These are phyloP conservation scores for Elgaria multicarinata DNA, from an alignment of 2,113 vertebrate genomes.

Conservation along the genomic window DNA sequence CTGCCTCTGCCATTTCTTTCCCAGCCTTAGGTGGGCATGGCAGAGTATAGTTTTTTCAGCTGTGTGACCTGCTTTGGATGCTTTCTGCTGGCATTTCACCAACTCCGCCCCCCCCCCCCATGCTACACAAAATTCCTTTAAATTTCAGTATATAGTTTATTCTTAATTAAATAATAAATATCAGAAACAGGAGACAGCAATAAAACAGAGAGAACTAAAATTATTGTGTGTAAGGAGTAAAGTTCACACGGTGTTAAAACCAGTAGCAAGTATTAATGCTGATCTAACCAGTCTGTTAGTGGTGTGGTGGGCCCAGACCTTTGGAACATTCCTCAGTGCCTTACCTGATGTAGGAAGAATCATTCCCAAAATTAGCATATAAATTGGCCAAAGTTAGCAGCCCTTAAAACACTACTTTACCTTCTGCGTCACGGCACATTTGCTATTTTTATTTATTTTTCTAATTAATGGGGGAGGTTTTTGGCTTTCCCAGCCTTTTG, in stretches of 20 bases:
- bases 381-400: conserved; percentile 73
- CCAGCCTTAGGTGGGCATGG: not conserved
- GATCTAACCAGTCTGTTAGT: conserved; percentile 64
- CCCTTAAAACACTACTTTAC: conserved; percentile 47
- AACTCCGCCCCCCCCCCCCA: too few species aligned
- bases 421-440: conserved; percentile 49
- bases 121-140: too few species aligned
- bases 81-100: not conserved
- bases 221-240: conserved; percentile 44
- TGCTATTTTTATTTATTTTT: not conserved
- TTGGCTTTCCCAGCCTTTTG: not conserved
- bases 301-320: conserved; percentile 71
- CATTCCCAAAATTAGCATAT: conserved; percentile 76
- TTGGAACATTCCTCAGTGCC: conserved; percentile 80
- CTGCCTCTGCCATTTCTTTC: not conserved
- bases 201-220: conserved; percentile 66
- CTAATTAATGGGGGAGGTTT: not conserved
- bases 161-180: not conserved
- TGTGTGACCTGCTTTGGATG: not conserved
- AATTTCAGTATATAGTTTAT: not conserved
- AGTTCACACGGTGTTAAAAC: conserved; percentile 59
- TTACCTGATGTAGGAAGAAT: conserved; percentile 72
- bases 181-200: conserved; percentile 63
- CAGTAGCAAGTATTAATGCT: conserved; percentile 50
- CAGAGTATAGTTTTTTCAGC: not conserved